Evolutionary conservation across 2,888 invertebrate species (phyloP).

Genomic region (Trissonchulus latispiculum): DNA sequence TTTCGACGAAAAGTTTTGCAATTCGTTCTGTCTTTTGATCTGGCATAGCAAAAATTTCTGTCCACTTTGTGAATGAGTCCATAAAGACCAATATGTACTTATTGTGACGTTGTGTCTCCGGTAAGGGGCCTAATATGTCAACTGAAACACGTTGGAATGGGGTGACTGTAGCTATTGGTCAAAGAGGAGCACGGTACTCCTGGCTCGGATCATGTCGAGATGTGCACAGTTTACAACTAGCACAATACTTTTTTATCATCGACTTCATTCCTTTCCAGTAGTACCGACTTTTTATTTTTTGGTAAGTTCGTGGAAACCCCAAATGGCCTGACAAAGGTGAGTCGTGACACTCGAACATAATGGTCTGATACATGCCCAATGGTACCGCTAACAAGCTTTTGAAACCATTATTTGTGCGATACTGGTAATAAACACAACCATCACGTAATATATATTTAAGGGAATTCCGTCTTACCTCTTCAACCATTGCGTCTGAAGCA

Average conservation of each 20-base stretch:
- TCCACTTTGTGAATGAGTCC: conserved; percentile 29
- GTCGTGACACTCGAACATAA: not conserved
- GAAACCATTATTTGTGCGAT: no score
- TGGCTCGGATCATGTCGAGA: conserved; percentile 19
- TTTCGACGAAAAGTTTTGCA: conserved; percentile 31
- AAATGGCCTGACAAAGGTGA: conserved; percentile 27
- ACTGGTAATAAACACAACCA: no score
- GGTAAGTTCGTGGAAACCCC: conserved; percentile 26
- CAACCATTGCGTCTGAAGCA: no score
- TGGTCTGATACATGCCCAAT: no score
- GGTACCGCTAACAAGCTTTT: no score
- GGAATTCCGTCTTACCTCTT: no score
- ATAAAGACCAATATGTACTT: conserved; percentile 29
- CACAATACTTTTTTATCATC: conserved; percentile 20
- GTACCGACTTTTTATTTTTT: conserved; percentile 23
- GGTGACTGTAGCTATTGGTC: conserved; percentile 19
- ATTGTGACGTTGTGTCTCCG: conserved; percentile 24
- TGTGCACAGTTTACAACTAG: conserved; percentile 26
- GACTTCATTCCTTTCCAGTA: conserved; percentile 28
- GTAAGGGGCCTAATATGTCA: conserved; percentile 32
- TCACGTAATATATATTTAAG: no score
- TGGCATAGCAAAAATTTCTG: conserved; percentile 35
- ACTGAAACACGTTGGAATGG: conserved; percentile 30
- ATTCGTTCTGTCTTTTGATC: conserved; percentile 37
- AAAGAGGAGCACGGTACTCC: conserved; percentile 19